Conservation (phyloP, 2,888 invertebrate genomes). For the Zeuzera pyrina region DNA sequence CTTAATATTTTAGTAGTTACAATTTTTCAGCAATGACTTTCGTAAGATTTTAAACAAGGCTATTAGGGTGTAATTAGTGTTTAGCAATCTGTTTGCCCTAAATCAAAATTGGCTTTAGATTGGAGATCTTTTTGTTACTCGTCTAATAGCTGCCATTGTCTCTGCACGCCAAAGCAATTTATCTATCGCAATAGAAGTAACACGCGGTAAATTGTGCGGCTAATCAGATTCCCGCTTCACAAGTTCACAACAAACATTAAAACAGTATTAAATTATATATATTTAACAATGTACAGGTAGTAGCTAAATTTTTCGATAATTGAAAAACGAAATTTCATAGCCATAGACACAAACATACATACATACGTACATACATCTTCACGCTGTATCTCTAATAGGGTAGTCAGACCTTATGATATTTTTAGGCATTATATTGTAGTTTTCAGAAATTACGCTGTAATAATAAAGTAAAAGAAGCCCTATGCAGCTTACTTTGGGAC, state of each 20-base stretch:
- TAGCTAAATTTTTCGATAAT: too few relatives aligned
- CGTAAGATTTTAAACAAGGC: background rate
- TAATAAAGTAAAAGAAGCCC: too few relatives aligned
- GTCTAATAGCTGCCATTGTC: conserved; percentile 39
- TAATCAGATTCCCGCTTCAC: conserved; percentile 48
- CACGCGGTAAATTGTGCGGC: conserved; percentile 38
- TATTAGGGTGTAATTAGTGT: conserved; percentile 12
- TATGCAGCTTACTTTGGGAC: too few relatives aligned
- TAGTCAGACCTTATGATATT: too few relatives aligned
- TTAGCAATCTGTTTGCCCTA: conserved; percentile 31
- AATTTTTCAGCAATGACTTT: background rate
- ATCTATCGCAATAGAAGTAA: conserved; percentile 36
- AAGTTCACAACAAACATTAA: conserved; percentile 43
- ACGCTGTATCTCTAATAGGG: too few relatives aligned
- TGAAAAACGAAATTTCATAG: too few relatives aligned
- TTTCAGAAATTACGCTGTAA: too few relatives aligned
- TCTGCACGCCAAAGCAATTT: conserved; percentile 34
- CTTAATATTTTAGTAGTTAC: too few relatives aligned
- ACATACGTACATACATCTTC: too few relatives aligned
- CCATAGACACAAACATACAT: too few relatives aligned
- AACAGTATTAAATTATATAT: conserved; percentile 63
- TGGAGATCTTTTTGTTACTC: conserved; percentile 28
- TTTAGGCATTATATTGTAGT: too few relatives aligned
- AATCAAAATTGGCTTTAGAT: conserved; percentile 35
- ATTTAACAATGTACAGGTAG: too few relatives aligned